Evolutionary conservation across 2,113 vertebrate genomes (phyloP).

Genomic region (Channa maculata): DNA sequence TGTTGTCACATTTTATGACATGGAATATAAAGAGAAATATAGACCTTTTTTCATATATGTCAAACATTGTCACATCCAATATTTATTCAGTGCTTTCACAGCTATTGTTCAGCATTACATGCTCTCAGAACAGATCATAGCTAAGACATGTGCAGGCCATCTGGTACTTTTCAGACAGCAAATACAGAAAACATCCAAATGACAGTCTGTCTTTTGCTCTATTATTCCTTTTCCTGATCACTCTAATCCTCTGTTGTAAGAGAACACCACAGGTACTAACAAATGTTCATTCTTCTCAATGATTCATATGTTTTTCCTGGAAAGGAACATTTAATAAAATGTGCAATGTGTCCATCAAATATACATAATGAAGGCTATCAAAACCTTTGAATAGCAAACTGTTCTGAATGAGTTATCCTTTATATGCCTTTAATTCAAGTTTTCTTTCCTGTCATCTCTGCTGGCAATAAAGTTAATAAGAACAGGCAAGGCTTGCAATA

Average conservation of each 20-base stretch:
- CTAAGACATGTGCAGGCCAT: neutral
- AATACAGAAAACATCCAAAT: neutral
- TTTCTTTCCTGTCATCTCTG: constrained; percentile 8
- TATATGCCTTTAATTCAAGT: constrained; percentile 14
- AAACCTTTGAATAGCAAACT: neutral
- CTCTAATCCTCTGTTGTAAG: too few species aligned
- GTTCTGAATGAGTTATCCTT: neutral
- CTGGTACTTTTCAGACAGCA: neutral
- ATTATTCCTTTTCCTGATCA: too few species aligned
- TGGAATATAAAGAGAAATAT: neutral
- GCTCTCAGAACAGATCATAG: neutral
- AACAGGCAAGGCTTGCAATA: constrained; percentile 45
- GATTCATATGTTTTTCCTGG: neutral
- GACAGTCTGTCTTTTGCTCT: too few species aligned
- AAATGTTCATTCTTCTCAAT: neutral
- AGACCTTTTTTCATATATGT: neutral
- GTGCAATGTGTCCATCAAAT: constrained; percentile 29
- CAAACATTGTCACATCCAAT: neutral
- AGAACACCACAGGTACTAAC: neutral
- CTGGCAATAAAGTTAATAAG: constrained; percentile 22
- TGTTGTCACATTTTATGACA: neutral
- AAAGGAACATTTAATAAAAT: constrained; percentile 22
- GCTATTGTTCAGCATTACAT: neutral
- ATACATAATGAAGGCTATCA: constrained; percentile 22
- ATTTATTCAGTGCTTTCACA: neutral